Evolutionary conservation across 2,888 invertebrate genomes (phyloP).

Genomic region (Euspilapteryx auroguttella): DNA sequence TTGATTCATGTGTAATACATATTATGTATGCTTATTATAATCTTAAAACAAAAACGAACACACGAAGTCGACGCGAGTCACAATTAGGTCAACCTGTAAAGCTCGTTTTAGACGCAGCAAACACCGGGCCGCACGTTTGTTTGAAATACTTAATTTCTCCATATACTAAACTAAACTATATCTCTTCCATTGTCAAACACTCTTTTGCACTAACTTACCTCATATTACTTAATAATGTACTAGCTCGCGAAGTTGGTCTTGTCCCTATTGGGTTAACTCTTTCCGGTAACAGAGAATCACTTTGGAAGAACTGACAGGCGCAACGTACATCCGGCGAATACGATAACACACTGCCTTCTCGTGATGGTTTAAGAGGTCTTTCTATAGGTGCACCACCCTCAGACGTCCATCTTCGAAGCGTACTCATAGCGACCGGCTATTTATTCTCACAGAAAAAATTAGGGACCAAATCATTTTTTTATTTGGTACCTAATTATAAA

Average conservation of each 20-base stretch:
- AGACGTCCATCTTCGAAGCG: conserved; percentile 66
- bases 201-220: conserved; percentile 31
- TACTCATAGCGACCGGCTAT: conserved; percentile 52
- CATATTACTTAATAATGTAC: conserved; percentile 40
- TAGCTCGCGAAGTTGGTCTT: conserved; percentile 65
- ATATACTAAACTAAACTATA: no score
- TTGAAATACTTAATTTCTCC: no score
- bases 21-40: no score
- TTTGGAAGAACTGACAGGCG: conserved; percentile 83
- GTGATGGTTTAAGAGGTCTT: conserved; percentile 67
- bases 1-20: not conserved
- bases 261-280: conserved; percentile 70
- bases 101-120: conserved; percentile 58
- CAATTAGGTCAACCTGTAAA: conserved; percentile 51
- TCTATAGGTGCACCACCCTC: conserved; percentile 67
- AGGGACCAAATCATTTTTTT: no score
- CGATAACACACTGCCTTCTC: conserved; percentile 71
- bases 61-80: no score
- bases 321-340: conserved; percentile 81
- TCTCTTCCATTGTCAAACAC: no score
- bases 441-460: no score
- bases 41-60: no score
- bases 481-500: no score
- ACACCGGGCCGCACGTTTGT: conserved; percentile 33
- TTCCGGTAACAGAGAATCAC: conserved; percentile 78